Evolutionary conservation across 2,797 vertebrate species (phyloP).

Genomic region (Ispidina picta): DNA sequence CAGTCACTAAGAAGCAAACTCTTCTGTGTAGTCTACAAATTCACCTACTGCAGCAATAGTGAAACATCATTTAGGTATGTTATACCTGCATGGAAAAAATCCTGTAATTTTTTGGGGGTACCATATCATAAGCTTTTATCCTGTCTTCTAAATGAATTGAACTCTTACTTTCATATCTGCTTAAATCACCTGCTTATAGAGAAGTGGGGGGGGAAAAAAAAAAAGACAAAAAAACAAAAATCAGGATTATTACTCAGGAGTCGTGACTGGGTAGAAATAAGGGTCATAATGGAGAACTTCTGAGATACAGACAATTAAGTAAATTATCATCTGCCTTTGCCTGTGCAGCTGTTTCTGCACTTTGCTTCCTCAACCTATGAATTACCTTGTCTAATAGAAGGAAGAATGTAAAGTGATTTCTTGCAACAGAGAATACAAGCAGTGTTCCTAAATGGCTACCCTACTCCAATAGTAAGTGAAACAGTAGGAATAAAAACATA

Average conservation of each 20-base stretch:
- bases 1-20: background rate
- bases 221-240: accelerated
- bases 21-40: background rate
- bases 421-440: background rate
- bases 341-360: background rate
- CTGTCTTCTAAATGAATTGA: background rate
- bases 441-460: background rate
- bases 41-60: background rate
- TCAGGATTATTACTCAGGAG: background rate
- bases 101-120: background rate
- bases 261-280: background rate
- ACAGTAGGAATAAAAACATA: background rate
- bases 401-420: background rate
- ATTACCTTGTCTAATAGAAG: background rate
- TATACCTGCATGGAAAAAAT: background rate
- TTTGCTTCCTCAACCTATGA: background rate
- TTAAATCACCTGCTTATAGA: background rate
- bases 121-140: background rate
- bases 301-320: background rate
- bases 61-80: background rate
- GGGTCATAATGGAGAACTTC: background rate
- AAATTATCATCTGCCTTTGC: background rate
- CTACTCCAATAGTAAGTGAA: background rate
- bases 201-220: background rate
- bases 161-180: background rate